A percentile compares a stretch with the other conserved stretches of the same genome.
Conservation (phyloP, 2,888 invertebrate genomes). For the Melinopterus prodromus region DNA sequence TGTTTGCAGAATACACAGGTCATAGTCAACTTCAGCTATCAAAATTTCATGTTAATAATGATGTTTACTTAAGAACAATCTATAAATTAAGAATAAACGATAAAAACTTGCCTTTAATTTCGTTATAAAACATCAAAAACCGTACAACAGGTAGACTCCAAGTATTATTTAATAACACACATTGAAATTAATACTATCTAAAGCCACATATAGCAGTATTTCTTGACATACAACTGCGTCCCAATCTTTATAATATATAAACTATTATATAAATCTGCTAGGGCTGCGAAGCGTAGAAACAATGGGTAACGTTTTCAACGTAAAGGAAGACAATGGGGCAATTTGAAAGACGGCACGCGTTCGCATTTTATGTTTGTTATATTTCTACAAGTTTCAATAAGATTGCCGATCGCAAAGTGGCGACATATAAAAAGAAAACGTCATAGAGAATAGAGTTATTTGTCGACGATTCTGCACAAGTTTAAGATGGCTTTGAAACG, state of each 20-base stretch:
- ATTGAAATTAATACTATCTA: background rate
- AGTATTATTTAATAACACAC: background rate
- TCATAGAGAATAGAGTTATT: background rate
- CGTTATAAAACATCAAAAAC: too few species aligned
- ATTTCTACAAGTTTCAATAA: constrained; percentile 23
- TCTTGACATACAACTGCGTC: background rate
- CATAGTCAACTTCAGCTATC: too few species aligned
- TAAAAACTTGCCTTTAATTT: too few species aligned
- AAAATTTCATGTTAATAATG: too few species aligned
- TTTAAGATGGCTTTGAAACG: constrained; percentile 26
- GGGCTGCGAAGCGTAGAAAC: constrained; percentile 27
- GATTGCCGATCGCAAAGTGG: background rate
- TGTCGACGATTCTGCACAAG: background rate
- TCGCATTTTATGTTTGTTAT: constrained; percentile 10
- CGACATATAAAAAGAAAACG: background rate
- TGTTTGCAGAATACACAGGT: too few species aligned
- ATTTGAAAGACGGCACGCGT: constrained; percentile 12
- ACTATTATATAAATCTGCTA: background rate
- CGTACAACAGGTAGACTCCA: too few species aligned
- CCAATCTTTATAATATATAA: background rate
- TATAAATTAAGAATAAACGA: too few species aligned
- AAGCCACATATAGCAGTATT: background rate
- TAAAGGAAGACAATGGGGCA: background rate
- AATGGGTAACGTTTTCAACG: constrained; percentile 28
- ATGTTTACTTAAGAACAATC: too few species aligned